Percentiles rank a stretch among this genome's conserved stretches.
Evolutionary conservation across 2,113 vertebrate genomes (phyloP).

Genomic region (Salminus brasiliensis): DNA sequence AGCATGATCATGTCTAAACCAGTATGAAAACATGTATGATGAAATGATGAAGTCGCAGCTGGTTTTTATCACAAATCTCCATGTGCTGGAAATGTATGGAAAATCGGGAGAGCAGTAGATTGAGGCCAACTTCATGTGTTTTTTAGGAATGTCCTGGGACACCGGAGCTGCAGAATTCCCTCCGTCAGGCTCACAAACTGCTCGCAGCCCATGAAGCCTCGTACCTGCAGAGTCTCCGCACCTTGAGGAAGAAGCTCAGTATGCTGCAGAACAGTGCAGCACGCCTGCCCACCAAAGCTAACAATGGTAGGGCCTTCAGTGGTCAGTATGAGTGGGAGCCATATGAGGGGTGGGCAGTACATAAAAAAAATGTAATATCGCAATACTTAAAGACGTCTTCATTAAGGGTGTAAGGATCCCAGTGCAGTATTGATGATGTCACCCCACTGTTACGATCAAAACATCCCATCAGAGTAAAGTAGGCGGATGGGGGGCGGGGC

Average conservation of each 20-base stretch:
- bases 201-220: conserved; percentile 81
- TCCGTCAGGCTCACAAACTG: conserved; percentile 85
- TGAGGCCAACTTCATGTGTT: neutral
- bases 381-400: neutral
- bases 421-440: too few relatives aligned
- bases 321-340: neutral
- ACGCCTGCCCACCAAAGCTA: conserved; percentile 62
- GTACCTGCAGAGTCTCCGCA: conserved; percentile 72
- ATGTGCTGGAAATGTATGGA: neutral
- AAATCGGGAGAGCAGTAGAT: neutral
- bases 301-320: conserved; percentile 68
- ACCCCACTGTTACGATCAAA: too few relatives aligned
- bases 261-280: conserved; percentile 72
- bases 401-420: too few relatives aligned
- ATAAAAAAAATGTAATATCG: too few relatives aligned
- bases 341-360: neutral
- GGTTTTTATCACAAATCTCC: neutral
- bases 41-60: neutral
- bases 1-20: neutral
- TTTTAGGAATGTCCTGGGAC: conserved; percentile 77
- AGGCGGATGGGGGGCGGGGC: too few relatives aligned
- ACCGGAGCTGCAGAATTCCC: conserved; percentile 71
- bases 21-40: neutral
- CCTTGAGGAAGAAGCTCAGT: conserved; percentile 81
- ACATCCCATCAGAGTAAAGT: too few relatives aligned